Conservation (phyloP, 1,140 invertebrate species). For the Eurosta solidaginis region DNA sequence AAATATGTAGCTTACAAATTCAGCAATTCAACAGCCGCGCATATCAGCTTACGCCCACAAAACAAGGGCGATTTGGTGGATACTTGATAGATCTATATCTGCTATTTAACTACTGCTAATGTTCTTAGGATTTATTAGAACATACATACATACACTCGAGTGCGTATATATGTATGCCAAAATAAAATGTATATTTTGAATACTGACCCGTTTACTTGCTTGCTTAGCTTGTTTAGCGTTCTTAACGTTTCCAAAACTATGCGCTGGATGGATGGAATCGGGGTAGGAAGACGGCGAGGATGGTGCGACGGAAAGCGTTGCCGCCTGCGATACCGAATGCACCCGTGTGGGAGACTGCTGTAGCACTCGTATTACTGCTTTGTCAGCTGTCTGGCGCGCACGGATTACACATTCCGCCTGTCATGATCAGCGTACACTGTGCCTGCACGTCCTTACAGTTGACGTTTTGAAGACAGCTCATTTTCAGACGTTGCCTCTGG, state of each 20-base stretch:
- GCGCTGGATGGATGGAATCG: not conserved
- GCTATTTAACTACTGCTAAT: not conserved
- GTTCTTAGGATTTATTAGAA: not conserved
- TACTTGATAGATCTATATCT: not conserved
- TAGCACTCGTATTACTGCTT: conserved; percentile 16
- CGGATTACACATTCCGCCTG: not conserved
- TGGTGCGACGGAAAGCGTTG: not conserved
- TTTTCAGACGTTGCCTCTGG: not conserved
- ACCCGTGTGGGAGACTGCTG: not conserved
- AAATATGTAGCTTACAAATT: not conserved
- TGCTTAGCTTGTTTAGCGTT: not conserved
- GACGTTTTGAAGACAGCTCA: not conserved
- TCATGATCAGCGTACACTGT: not conserved
- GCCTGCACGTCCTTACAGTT: not conserved
- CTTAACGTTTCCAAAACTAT: not conserved
- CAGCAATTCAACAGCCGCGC: not conserved
- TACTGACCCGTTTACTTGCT: not conserved
- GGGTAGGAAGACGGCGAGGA: not conserved
- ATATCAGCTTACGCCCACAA: conserved; percentile 1
- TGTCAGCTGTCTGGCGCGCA: not conserved
- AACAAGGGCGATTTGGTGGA: not conserved
- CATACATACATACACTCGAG: too few relatives aligned
- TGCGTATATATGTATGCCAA: not conserved
- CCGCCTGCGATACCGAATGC: too few relatives aligned
- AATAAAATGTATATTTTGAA: not conserved